These are phyloP conservation scores for Panonychus citri DNA, from an alignment of 1,140 invertebrate genomes.

Conservation along the genomic window DNA sequence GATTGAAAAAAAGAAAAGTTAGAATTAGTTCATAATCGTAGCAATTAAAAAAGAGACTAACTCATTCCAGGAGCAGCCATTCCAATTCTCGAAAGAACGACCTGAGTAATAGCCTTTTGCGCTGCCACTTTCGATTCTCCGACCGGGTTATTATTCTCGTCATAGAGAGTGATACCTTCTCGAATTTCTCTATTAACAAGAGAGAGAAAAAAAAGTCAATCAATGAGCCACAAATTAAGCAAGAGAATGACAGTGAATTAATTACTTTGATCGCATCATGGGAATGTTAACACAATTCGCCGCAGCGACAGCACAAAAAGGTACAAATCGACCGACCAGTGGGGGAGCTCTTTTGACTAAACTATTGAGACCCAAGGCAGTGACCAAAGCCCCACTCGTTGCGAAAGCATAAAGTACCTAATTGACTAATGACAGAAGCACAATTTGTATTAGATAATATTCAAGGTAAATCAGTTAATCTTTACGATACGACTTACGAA, in stretches of 20 bases:
- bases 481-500: constrained; percentile 14
- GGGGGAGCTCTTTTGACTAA: constrained; percentile 35
- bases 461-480: neutral
- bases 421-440: constrained; percentile 38
- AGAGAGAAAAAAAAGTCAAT: neutral
- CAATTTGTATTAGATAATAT: no score
- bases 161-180: constrained; percentile 33
- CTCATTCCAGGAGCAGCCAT: constrained; percentile 31
- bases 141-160: constrained; percentile 47
- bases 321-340: constrained; percentile 50
- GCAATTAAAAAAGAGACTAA: constrained; percentile 15
- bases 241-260: neutral
- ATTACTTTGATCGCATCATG: constrained; percentile 78
- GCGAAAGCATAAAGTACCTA: constrained; percentile 66
- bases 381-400: constrained; percentile 70
- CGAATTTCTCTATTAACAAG: constrained; percentile 12
- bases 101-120: constrained; percentile 28
- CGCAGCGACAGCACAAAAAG: constrained; percentile 86
- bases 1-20: neutral
- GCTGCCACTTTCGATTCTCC: constrained; percentile 42
- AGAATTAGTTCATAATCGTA: neutral
- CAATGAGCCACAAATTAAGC: neutral
- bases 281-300: constrained; percentile 99
- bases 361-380: constrained; percentile 51
- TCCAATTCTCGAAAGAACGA: constrained; percentile 31